Conservation (phyloP, 2,797 vertebrate genomes). For the Podarcis siculus region DNA sequence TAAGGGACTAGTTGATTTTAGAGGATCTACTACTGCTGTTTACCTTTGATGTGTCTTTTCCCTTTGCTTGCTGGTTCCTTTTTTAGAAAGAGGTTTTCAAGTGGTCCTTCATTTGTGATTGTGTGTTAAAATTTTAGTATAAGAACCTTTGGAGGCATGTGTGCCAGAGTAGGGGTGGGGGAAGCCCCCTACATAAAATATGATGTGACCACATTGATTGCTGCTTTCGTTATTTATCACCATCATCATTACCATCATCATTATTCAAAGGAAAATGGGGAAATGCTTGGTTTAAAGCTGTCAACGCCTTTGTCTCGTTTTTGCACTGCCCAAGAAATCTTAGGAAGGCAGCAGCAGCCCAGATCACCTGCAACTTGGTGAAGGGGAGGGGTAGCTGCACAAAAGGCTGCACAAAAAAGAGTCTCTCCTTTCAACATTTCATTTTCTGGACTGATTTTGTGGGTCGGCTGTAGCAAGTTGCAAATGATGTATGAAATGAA, state of each 20-base stretch:
- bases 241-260: too few species aligned
- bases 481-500: conserved; percentile 59
- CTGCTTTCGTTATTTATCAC: background rate
- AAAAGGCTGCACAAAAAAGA: background rate
- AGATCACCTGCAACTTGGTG: background rate
- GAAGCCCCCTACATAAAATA: background rate
- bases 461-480: conserved; percentile 70
- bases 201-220: background rate
- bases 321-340: background rate
- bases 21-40: background rate
- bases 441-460: conserved; percentile 60
- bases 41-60: background rate
- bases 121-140: background rate
- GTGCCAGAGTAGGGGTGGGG: background rate
- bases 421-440: conserved; percentile 58
- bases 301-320: background rate
- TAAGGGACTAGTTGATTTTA: background rate
- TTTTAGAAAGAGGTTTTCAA: background rate
- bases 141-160: background rate
- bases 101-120: background rate
- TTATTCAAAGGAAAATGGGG: background rate
- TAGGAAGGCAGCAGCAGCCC: background rate
- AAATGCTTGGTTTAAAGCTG: background rate
- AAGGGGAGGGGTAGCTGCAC: background rate
- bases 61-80: background rate